Base-by-base conservation (phyloP, 1,140 invertebrate species). In the Choristoneura fumiferana region DNA sequence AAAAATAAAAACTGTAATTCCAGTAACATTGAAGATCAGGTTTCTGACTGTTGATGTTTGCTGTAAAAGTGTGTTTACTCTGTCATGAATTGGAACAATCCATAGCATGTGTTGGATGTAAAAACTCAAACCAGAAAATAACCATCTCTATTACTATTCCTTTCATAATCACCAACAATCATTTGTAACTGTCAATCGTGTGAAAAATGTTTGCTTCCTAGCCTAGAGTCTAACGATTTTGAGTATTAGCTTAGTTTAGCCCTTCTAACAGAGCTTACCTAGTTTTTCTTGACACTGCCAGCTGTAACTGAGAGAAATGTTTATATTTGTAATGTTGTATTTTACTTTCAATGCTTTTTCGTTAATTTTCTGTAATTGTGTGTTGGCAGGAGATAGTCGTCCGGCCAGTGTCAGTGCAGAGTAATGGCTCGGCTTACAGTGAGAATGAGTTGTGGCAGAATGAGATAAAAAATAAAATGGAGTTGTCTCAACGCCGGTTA, bases 401-500 rank as follows among this genome's bases (percentile, higher is more conserved):
- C 0, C 75, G 82, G 14, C 87, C 89, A 0, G 76, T 84, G 10
- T 90, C 89, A 4, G 85, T 81, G n/a, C 88, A 90, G 63, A 90
- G 89, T 58, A 89, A 89, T 54, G 85, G 77, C 12, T 90, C 89
- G 8, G 72, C 77, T 4, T 90, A 87, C 60, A 90, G 89, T 54
- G 88, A 90, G n/a, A 90, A 89, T 74, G 88, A 90, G 57, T 71
- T 89, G 36, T 90, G 87, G 88, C 88, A 89, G 62, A 90, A 84
- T 68, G 89, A 90, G 68, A 82, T 90, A 40, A 89, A 89, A 69
- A 85, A 80, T 52, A 90, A 90, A 76, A 88, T 90, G 81, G 89
- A 90, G 64, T 58, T 89, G 56, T 89, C 89, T 1, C 84, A 89
- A 68, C 80, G 85, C 58, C 76, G 85, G 10, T 63, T 89, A 40